A percentile compares a stretch with the other conserved stretches of the same genome.
Conservation (phyloP, 1,140 invertebrate genomes). For the Andrena cerasifolii region DNA sequence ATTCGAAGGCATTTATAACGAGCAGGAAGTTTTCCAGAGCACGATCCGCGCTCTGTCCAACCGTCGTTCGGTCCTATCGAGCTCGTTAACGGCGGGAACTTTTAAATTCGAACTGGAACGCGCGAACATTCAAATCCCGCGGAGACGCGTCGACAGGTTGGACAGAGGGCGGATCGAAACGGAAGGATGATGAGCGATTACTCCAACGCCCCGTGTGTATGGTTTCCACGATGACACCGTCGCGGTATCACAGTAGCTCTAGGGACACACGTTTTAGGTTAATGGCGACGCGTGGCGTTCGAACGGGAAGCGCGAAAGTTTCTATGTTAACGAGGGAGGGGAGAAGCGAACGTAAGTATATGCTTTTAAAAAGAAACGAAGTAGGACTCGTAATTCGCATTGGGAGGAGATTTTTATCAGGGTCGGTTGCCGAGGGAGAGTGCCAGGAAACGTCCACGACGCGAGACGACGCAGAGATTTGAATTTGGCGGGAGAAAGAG, state of each 20-base stretch:
- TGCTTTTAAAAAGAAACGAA: conserved; percentile 56
- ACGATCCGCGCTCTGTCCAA: conserved; percentile 7
- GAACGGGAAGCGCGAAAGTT: not conserved
- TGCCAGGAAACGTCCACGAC: conserved; percentile 54
- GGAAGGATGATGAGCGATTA: not conserved
- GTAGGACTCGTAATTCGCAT: conserved; percentile 59
- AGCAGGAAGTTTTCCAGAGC: conserved; percentile 3
- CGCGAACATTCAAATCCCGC: too few species aligned
- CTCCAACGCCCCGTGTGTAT: conserved; percentile 48
- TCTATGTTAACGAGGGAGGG: conserved; percentile 10
- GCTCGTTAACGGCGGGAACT: not conserved
- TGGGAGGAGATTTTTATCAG: conserved; percentile 45
- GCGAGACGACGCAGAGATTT: conserved; percentile 46
- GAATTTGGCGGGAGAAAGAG: conserved; percentile 28
- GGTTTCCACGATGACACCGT: conserved; percentile 51
- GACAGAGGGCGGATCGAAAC: conserved; percentile 1
- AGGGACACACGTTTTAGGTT: conserved; percentile 59
- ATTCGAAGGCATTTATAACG: conserved; percentile 53
- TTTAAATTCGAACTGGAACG: not conserved
- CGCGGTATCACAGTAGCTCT: conserved; percentile 62
- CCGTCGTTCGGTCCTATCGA: not conserved
- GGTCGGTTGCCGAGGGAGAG: conserved; percentile 44
- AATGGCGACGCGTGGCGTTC: conserved; percentile 4
- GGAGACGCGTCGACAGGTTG: not conserved
- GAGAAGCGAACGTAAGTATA: conserved; percentile 39